Evolutionary conservation across 2,888 invertebrate species (phyloP), one percentile per base, ranked within the genome.

Genomic region (Ceratothoa steindachneri): DNA sequence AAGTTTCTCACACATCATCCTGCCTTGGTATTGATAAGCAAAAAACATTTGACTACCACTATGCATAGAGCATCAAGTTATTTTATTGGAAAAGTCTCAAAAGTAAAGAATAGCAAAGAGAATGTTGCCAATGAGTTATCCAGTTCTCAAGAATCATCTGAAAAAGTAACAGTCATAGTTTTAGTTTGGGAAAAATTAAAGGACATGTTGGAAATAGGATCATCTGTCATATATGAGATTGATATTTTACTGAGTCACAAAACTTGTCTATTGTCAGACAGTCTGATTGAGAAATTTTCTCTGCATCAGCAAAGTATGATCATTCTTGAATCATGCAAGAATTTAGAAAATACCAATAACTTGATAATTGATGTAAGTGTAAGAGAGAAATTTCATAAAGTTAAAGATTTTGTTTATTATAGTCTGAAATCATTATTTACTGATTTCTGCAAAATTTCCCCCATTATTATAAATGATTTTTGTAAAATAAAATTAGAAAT

Each of bases 151-250:
- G n/a, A n/a, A 41, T 41, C 41, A 15, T 41, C 41, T 15, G 41
- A 41, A 9, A 9, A 5, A 41, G 41, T 41, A 1, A 7, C 22
- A 2, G 67, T 69, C 22, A 69, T 69, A 24, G 77, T 74, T 29
- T 22, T 77, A 31, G 73, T 77, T 0, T 77, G 77, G 77, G 77
- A 77, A 64, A 77, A 77, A 28, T 67, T 69, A 31, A 15, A 9
- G 15, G n/a, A 31, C 12, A 60, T 60, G 12, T 22, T 60, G 27
- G 60, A 24, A 60, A 15, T 22, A 2, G 9, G 24, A 22, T 1
- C 24, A 1, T 15, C 19, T 60, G 19, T 60, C 24, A 60, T 41
- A 9, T 41, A 24, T 1, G 3, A 60, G 22, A 60, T 60, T 12
- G 60, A 60, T 24, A 12, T 2, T 22, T 22, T 60, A 24, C 24